phyloP scores from a whole-genome alignment of 2,113 vertebrate genomes.

The Muntiacus muntjak region DNA sequence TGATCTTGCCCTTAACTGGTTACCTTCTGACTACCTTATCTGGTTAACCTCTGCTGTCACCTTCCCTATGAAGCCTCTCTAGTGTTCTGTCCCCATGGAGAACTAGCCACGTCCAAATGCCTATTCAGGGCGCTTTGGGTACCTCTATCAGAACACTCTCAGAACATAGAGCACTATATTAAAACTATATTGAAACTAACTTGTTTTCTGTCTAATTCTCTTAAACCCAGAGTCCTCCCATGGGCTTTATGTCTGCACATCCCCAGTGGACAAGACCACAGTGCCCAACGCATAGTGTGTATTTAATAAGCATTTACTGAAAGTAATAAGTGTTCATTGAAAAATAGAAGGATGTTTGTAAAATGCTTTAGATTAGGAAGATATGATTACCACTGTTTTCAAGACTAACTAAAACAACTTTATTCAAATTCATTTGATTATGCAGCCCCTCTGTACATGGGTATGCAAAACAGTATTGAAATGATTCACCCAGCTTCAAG shows the following conservation, averaged over 20 bases:
- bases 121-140: background rate
- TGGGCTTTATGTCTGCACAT: background rate
- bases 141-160: background rate
- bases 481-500: background rate
- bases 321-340: background rate
- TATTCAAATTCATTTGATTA: background rate
- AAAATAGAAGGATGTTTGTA: background rate
- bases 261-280: background rate
- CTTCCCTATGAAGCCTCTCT: background rate
- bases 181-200: background rate
- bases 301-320: background rate
- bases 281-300: background rate
- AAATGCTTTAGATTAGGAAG: background rate
- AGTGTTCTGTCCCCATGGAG: background rate
- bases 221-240: background rate
- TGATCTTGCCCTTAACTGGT: background rate
- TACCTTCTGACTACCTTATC: background rate
- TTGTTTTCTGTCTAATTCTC: background rate
- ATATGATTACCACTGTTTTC: background rate
- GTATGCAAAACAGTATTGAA: conserved; percentile 30
- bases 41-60: background rate
- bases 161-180: background rate
- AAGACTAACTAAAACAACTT: background rate
- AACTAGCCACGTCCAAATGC: background rate
- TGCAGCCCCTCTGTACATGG: background rate